Evolutionary conservation across 1,140 invertebrate species (phyloP).

Genomic region (Meloidogyne floridensis): DNA sequence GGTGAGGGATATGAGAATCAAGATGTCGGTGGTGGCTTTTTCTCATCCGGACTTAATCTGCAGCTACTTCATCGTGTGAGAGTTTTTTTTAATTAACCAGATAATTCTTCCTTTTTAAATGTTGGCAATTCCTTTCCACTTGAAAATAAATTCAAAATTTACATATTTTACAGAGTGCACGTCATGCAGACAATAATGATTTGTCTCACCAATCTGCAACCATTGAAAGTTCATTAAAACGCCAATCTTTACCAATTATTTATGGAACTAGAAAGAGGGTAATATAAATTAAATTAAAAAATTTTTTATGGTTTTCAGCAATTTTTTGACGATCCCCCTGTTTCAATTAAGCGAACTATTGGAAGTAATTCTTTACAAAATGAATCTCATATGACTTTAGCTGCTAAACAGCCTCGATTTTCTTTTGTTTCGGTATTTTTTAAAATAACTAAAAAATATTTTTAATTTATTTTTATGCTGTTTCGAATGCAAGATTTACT

Average conservation of each 20-base stretch:
- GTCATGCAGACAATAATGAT: background rate
- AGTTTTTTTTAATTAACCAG: background rate
- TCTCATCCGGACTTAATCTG: background rate
- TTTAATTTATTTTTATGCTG: background rate
- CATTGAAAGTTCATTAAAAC: background rate
- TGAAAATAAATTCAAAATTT: background rate
- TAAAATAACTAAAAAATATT: background rate
- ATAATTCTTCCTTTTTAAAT: background rate
- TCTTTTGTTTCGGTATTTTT: background rate
- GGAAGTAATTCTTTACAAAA: background rate
- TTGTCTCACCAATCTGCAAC: background rate
- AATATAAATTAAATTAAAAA: background rate
- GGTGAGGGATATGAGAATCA: background rate
- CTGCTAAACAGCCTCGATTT: background rate
- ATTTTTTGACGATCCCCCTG: background rate
- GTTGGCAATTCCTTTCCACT: too few relatives aligned
- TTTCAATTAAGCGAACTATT: background rate
- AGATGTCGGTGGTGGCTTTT: background rate
- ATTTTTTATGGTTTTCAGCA: background rate
- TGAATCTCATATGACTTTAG: background rate
- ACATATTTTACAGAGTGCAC: background rate
- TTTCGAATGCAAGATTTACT: background rate
- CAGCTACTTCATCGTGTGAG: background rate
- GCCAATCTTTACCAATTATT: background rate
- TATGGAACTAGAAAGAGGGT: conserved; percentile 6